Evolutionary conservation across 2,113 vertebrate genomes (phyloP).

Genomic region (Sinosuthora webbiana): DNA sequence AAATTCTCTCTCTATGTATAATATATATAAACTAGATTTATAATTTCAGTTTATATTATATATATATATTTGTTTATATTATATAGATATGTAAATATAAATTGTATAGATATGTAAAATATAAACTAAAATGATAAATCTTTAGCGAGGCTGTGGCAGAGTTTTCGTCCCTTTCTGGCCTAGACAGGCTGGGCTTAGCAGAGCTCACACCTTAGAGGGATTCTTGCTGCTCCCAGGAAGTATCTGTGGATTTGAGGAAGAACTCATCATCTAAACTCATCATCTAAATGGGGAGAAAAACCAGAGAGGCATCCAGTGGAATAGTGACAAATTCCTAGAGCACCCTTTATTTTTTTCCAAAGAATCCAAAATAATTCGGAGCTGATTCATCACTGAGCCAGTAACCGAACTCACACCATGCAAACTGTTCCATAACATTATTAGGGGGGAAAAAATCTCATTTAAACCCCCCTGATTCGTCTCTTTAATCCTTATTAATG

Average conservation of each 20-base stretch:
- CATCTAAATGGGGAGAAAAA: neutral
- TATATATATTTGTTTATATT: no score
- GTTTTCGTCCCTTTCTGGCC: neutral
- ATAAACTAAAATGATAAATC: neutral
- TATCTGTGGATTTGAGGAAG: neutral
- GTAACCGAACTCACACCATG: fast-evolving
- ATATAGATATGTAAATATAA: no score
- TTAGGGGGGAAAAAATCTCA: neutral
- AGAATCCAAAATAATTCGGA: neutral
- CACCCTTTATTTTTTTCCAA: neutral
- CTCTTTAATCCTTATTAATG: neutral
- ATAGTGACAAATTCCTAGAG: neutral
- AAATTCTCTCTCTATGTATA: no score
- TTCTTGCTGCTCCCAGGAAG: neutral
- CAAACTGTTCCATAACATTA: neutral
- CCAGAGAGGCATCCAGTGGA: neutral
- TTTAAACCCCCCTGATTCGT: fast-evolving
- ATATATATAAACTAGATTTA: no score
- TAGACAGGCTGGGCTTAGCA: neutral
- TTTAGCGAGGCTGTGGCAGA: fast-evolving
- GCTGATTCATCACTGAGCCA: neutral
- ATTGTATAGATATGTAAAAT: no score
- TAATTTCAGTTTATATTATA: no score
- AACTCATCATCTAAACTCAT: neutral
- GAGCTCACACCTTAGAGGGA: neutral